phyloP scores from a whole-genome alignment of 2,113 vertebrate species.

The Neodon shergylaensis region DNA sequence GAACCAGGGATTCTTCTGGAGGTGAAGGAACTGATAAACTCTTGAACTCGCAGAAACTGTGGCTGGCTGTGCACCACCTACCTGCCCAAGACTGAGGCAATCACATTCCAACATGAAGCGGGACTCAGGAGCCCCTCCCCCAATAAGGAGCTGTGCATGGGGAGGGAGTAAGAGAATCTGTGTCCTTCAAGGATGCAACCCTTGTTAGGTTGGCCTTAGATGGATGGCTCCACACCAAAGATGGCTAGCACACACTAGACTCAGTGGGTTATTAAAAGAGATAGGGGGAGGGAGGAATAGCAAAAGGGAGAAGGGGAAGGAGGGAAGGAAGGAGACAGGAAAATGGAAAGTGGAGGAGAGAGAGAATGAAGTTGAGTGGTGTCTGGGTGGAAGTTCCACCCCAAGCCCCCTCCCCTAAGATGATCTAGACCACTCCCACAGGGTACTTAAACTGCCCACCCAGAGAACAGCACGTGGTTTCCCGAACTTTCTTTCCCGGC shows the following conservation, averaged over 20 bases:
- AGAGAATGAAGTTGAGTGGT: background rate
- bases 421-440: too few relatives aligned
- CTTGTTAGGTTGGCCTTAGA: background rate
- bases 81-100: background rate
- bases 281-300: background rate
- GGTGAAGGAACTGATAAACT: background rate
- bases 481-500: too few relatives aligned
- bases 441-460: too few relatives aligned
- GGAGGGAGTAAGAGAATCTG: background rate
- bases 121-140: background rate
- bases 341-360: background rate
- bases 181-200: background rate
- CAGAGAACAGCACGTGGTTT: too few relatives aligned
- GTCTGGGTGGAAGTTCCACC: too few relatives aligned
- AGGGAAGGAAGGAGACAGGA: background rate
- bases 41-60: background rate
- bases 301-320: background rate
- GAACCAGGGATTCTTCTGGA: background rate
- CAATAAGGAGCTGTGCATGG: background rate
- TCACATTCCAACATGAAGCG: background rate
- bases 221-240: background rate
- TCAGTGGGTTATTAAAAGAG: background rate
- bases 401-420: too few relatives aligned
- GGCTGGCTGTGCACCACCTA: background rate
- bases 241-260: background rate